Base-by-base conservation (phyloP, 2,113 vertebrate genomes). In the Okapia johnstoni region DNA sequence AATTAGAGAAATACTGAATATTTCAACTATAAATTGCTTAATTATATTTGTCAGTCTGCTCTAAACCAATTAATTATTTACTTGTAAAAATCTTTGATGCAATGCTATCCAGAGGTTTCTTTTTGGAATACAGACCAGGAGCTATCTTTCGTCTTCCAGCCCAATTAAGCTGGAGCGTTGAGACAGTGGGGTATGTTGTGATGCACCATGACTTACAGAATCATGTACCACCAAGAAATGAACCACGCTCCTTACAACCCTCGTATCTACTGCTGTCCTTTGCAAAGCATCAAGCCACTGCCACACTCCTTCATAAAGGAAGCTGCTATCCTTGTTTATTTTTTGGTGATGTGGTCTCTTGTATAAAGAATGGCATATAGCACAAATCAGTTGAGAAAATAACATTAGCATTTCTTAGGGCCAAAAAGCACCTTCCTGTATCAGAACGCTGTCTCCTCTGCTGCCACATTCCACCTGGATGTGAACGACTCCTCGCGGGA, bases 1-100 rank as follows among this genome's bases (percentile, higher is more conserved):
- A 97, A 98, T 98, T 96, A 97, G 96, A 97, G 96, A 97, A 97
- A 97, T 91, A 96, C 92, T 84, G 95, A 96, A 63, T 93, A 95
- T 95, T 96, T 97, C 97, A 95, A 95, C 70, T 57, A 89, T 95
- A 96, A 97, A 95, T 88, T 94, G 92, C 97, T 97, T 97, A 97
- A 97, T 97, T 98, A 96, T 84, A 96, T 97, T 95, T 97, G 93
- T 97, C 98, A 97, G 97, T 14, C 89, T 96, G 90, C 94, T 97
- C 94, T 88, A 94, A 96, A 95, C 93, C 92, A 97, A 97, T 93
- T 55, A 84, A 98, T 81, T 40, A 98, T 94, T 98, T 97, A 90
- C 94, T 93, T 85, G 48, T 80, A 84, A 43, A 95, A 86, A 93
- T 89, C 83, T 97, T 91, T 95, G 90, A 97, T 85, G 76, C 48